These are phyloP conservation scores for Drosophila arizonae DNA, from an alignment of 1,140 invertebrate species.

Conservation along the genomic window DNA sequence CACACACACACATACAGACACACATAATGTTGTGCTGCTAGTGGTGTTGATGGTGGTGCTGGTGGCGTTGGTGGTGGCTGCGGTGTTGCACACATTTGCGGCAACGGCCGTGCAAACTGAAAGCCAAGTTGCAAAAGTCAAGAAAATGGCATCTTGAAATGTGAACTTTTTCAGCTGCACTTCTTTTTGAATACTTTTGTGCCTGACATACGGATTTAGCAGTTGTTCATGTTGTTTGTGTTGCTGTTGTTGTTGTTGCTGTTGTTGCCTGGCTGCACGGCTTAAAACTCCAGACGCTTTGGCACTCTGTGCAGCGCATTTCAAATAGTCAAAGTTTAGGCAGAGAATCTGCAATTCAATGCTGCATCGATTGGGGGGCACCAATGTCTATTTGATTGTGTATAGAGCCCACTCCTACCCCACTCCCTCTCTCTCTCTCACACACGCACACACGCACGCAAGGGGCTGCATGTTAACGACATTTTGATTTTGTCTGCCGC, in stretches of 20 bases:
- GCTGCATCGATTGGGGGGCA: constrained; percentile 36
- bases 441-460: neutral
- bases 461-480: constrained; percentile 36
- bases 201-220: constrained; percentile 63
- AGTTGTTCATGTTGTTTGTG: constrained; percentile 6
- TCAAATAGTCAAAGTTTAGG: constrained; percentile 60
- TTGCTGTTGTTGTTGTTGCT: constrained; percentile 13
- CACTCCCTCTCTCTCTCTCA: neutral
- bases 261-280: constrained; percentile 2
- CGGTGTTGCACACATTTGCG: constrained; percentile 44
- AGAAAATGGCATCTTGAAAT: constrained; percentile 79
- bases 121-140: constrained; percentile 66
- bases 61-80: constrained; percentile 5
- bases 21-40: constrained; percentile 14
- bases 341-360: constrained; percentile 74
- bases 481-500: constrained; percentile 32
- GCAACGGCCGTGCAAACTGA: constrained; percentile 45
- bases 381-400: constrained; percentile 64
- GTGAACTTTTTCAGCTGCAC: constrained; percentile 76
- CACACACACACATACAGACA: neutral
- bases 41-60: constrained; percentile 6
- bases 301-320: constrained; percentile 60
- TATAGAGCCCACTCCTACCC: constrained; percentile 2
- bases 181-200: constrained; percentile 79
- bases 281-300: constrained; percentile 24